These are phyloP conservation scores for Tenthredo notha DNA, from an alignment of 2,888 invertebrate genomes.

Conservation along the genomic window DNA sequence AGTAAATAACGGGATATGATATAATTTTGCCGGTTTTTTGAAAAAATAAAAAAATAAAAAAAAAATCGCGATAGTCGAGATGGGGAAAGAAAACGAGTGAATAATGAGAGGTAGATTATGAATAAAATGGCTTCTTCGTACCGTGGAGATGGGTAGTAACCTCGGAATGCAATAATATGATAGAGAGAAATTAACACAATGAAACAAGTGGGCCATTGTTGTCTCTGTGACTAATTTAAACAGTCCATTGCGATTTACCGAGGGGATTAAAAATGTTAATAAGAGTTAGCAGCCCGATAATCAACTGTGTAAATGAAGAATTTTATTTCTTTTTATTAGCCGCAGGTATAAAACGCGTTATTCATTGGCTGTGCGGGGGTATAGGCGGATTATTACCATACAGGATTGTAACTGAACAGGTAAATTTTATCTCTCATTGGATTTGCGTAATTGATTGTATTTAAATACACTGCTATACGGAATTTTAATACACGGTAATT, in stretches of 20 bases:
- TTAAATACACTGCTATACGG: background rate
- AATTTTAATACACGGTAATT: background rate
- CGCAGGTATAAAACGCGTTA: background rate
- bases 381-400: slow-evolving; percentile 7
- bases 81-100: background rate
- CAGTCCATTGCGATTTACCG: background rate
- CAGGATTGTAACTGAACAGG: slow-evolving; percentile 32
- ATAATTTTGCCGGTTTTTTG: background rate
- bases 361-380: background rate
- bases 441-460: slow-evolving; percentile 76
- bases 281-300: background rate
- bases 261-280: slow-evolving; percentile 22
- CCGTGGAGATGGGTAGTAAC: background rate
- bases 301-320: background rate
- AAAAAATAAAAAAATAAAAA: no score
- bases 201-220: slow-evolving; percentile 23
- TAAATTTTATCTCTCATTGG: slow-evolving; percentile 70
- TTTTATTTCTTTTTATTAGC: background rate
- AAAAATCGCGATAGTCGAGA: background rate
- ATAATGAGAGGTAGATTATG: slow-evolving; percentile 18
- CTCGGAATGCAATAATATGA: slow-evolving; percentile 10
- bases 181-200: slow-evolving; percentile 22
- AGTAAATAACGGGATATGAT: background rate
- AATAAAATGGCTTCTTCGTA: slow-evolving; percentile 14
- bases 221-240: slow-evolving; percentile 10